Percentiles rank a stretch among this genome's conserved stretches.
Conservation (phyloP, 53 echinoderm and acorn worm species). For the Paracentrotus lividus region DNA sequence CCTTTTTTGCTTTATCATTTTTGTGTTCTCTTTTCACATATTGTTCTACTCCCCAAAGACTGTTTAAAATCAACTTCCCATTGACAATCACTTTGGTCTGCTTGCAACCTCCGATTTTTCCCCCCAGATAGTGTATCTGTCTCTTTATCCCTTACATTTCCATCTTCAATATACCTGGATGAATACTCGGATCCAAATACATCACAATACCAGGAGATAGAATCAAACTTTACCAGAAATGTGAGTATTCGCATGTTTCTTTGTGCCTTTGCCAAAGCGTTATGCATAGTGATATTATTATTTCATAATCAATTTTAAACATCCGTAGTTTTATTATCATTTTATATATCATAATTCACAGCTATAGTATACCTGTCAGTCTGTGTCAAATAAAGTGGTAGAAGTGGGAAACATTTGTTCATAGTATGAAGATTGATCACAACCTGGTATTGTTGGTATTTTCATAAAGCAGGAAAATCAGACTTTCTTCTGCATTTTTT, state of each 20-base stretch:
- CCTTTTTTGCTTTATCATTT: neutral
- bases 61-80: neutral
- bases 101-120: neutral
- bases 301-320: too few relatives aligned
- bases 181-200: conserved; percentile 28
- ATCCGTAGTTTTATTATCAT: too few relatives aligned
- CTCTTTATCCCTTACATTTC: conserved; percentile 47
- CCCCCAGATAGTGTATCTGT: conserved; percentile 15
- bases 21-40: neutral
- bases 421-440: too few relatives aligned
- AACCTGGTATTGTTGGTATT: too few relatives aligned
- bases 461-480: too few relatives aligned
- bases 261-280: too few relatives aligned
- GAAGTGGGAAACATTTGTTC: too few relatives aligned
- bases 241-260: conserved; percentile 46
- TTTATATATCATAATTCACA: too few relatives aligned
- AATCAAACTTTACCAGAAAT: conserved; percentile 31
- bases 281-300: too few relatives aligned
- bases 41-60: neutral
- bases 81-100: neutral
- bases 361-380: too few relatives aligned
- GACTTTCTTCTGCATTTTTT: too few relatives aligned
- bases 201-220: neutral
- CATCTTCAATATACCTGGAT: conserved; percentile 9
- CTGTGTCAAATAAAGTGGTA: too few relatives aligned